Percentiles rank a stretch among this genome's conserved stretches.
These are phyloP conservation scores for Notiomystis cincta DNA, from an alignment of 2,113 vertebrate genomes.

Conservation along the genomic window DNA sequence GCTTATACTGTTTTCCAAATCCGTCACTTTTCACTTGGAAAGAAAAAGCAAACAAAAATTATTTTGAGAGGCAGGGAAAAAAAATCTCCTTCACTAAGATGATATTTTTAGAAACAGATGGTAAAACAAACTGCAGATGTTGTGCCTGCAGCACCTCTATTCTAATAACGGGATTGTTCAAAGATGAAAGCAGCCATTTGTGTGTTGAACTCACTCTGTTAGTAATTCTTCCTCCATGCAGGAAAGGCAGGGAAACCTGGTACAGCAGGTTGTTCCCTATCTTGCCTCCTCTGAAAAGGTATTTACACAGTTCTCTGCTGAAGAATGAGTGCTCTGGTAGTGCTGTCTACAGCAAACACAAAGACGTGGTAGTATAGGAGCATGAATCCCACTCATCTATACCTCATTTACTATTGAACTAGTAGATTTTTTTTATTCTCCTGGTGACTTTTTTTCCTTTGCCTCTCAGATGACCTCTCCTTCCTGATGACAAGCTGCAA, in stretches of 20 bases:
- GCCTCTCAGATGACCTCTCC: neutral
- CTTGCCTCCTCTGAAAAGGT: neutral
- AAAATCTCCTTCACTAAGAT: neutral
- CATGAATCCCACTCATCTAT: neutral
- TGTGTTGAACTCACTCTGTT: neutral
- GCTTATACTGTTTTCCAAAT: constrained; percentile 58
- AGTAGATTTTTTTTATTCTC: neutral
- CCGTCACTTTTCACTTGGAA: constrained; percentile 14
- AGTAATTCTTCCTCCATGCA: neutral
- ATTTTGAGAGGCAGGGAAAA: constrained; percentile 12
- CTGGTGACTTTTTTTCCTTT: neutral
- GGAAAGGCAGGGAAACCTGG: neutral
- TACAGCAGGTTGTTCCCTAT: neutral
- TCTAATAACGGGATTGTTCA: constrained; percentile 47
- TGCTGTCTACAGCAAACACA: neutral
- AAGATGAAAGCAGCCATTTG: constrained; percentile 46
- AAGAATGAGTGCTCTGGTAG: neutral
- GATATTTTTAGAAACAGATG: constrained; percentile 70
- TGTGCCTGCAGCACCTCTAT: constrained; percentile 53
- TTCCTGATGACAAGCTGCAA: neutral
- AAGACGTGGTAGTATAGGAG: neutral
- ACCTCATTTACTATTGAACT: neutral
- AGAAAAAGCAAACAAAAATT: constrained; percentile 22
- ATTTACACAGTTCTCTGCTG: neutral
- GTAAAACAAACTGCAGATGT: constrained; percentile 64